Base-by-base conservation (phyloP, 2,113 vertebrate genomes). In the Brachyhypopomus occidentalis region DNA sequence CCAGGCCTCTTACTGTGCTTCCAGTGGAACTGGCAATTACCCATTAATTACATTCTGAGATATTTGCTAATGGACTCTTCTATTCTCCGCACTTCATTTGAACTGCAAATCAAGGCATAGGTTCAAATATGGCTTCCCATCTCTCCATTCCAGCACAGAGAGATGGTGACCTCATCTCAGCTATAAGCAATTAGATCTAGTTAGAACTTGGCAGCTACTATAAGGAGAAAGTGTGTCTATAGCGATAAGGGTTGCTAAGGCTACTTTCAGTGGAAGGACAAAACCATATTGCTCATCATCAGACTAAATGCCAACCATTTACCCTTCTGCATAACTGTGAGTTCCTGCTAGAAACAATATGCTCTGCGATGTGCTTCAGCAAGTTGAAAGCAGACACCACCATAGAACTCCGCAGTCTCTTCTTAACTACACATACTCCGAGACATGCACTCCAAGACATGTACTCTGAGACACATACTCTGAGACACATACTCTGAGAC, bases 31-130 rank as follows among this genome's bases (percentile, higher is more conserved):
- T 85, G 82, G 88, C 90, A 93, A 93, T 91, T 92, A 92, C 78
- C 83, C 82, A 83, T 87, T 91, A 84, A 91, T 92, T 91, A 92
- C 84, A 85, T 85, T 79, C 69, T 81, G 83, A 82, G 82, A 91
- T 89, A 87, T 87, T 79, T 52, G 19, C 88, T 94, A 92, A 93
- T 92, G 88, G 88, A 92, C 89, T 91, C 79, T 80, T 84, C 80
- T 64, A 85, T 89, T 90, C 84, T 76, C 75, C 52, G 66, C 75
- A 89, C 86, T 90, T 88, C 63, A 88, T 87, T 90, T 89, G 76
- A 80, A 79, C 86, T 86, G 87, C 82, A 90, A 91, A 92, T 90
- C 87, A 88, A 88, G 86, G 63, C 52, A 87, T 81, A 86, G 55
- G 52, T 52, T 82, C 60, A 69, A 77, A 84, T 70, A 71, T 79